These are phyloP conservation scores for Centropus unirufus DNA, from an alignment of 2,113 vertebrate genomes.

Conservation along the genomic window DNA sequence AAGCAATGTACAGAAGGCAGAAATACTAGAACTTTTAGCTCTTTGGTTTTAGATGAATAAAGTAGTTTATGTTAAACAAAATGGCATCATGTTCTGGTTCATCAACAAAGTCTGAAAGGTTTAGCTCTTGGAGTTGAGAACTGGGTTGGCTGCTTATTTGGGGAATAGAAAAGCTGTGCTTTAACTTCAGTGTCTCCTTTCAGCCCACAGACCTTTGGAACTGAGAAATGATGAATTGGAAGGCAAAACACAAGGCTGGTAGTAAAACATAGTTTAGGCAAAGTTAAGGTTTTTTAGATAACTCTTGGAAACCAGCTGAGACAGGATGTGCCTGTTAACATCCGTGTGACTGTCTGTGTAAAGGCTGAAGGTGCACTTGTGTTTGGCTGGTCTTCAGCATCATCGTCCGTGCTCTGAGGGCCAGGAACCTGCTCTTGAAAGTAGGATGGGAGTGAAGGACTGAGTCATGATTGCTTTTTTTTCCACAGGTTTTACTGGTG, in stretches of 20 bases:
- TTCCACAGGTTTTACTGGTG: not conserved
- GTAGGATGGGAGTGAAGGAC: not conserved
- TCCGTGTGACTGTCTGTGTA: not conserved
- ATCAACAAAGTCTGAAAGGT: not conserved
- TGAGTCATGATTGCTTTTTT: not conserved
- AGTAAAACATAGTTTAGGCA: not conserved
- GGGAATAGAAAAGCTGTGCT: not conserved
- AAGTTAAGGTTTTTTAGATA: not conserved
- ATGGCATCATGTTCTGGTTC: not conserved
- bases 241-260: not conserved
- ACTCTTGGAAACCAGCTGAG: not conserved
- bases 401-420: not conserved
- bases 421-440: not conserved
- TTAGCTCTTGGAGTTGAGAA: not conserved
- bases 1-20: not conserved
- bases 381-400: not conserved
- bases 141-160: not conserved
- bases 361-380: not conserved
- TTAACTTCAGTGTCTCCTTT: not conserved
- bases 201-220: not conserved
- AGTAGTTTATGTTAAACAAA: not conserved
- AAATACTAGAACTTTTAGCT: not conserved
- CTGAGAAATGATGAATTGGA: not conserved
- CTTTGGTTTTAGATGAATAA: not conserved
- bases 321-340: constrained; percentile 27